A percentile compares a stretch with the other conserved stretches of the same genome.
phyloP scores from a whole-genome alignment of 2,888 invertebrate genomes.

The Synergus itoensis region DNA sequence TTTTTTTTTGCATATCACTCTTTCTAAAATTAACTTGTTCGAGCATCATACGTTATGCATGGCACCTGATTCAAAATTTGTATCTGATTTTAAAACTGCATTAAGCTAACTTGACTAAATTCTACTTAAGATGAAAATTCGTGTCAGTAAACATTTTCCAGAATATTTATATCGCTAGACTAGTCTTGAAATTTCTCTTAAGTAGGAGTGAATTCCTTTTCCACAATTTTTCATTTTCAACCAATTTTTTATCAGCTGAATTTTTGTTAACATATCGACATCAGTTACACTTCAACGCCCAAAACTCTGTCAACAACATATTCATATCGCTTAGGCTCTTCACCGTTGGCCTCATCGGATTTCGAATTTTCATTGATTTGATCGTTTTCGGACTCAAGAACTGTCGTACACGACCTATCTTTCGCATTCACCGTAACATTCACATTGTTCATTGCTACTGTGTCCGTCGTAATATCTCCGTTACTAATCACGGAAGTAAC shows the following conservation, averaged over 20 bases:
- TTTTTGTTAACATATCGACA: neutral
- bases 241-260: neutral
- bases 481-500: slow-evolving; percentile 18
- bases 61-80: slow-evolving; percentile 26
- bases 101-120: slow-evolving; percentile 10
- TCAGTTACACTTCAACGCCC: slow-evolving; percentile 89
- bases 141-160: slow-evolving; percentile 9
- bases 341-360: slow-evolving; percentile 69
- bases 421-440: slow-evolving; percentile 14
- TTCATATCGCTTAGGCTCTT: slow-evolving; percentile 83
- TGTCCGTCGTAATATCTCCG: neutral
- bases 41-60: slow-evolving; percentile 20
- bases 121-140: slow-evolving; percentile 18
- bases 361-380: slow-evolving; percentile 46
- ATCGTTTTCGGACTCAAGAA: slow-evolving; percentile 44
- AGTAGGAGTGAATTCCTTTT: neutral
- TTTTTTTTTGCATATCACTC: slow-evolving; percentile 3
- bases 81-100: neutral
- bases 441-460: slow-evolving; percentile 2
- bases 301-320: slow-evolving; percentile 91
- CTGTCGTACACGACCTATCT: slow-evolving; percentile 24
- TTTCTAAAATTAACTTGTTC: slow-evolving; percentile 3
- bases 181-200: slow-evolving; percentile 18
- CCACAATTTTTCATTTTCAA: neutral
- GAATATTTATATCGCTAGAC: neutral